Conservation (phyloP, 2,888 invertebrate genomes). For the Drosophila kuntzei region DNA sequence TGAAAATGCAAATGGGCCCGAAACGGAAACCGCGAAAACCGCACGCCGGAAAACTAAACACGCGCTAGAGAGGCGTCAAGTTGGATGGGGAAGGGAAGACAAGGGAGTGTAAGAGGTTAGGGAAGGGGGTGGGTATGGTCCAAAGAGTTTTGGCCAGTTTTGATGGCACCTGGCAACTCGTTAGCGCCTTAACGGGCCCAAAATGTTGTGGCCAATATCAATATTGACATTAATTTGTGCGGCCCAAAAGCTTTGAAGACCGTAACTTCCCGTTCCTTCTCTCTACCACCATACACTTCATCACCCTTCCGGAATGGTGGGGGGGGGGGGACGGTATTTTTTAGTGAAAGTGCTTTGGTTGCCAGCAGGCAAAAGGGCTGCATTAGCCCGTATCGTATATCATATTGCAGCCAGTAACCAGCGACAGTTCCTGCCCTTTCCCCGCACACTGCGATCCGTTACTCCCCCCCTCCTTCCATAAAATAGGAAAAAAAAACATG, state of each 20-base stretch:
- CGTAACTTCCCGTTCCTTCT: not conserved
- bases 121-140: not conserved
- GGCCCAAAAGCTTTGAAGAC: constrained; percentile 32
- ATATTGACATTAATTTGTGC: constrained; percentile 79
- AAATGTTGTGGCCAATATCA: constrained; percentile 74
- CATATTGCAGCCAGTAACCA: constrained; percentile 50
- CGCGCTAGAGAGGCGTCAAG: constrained; percentile 13
- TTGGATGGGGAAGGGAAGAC: not conserved
- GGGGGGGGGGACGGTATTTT: not conserved
- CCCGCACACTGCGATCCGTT: no score
- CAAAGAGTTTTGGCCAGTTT: constrained; percentile 25
- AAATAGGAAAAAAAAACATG: not conserved
- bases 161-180: constrained; percentile 62
- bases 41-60: constrained; percentile 70
- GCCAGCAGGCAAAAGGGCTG: constrained; percentile 34
- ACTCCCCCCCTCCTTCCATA: not conserved
- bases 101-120: not conserved
- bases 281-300: not conserved
- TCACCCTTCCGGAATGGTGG: not conserved
- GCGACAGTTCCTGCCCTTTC: not conserved
- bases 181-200: constrained; percentile 67
- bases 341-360: constrained; percentile 63
- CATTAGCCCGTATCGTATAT: constrained; percentile 73
- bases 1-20: constrained; percentile 50
- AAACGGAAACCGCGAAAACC: constrained; percentile 64